phyloP scores from a whole-genome alignment of 2,888 invertebrate species.

The Epiblema foenella region DNA sequence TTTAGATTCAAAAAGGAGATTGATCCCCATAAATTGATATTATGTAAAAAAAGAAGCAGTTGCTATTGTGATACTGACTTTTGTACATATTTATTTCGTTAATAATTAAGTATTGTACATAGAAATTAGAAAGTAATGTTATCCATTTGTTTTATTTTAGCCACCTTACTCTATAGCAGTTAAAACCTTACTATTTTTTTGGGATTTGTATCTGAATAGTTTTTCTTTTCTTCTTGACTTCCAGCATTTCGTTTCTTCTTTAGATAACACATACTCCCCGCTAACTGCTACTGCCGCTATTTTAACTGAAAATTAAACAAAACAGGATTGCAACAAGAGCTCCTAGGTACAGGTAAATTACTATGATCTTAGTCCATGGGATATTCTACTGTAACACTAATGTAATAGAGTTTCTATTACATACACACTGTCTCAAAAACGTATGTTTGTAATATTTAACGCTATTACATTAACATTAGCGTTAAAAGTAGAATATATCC shows the following conservation, averaged over 20 bases:
- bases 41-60: conserved; percentile 51
- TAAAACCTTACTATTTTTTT: conserved; percentile 67
- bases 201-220: conserved; percentile 75
- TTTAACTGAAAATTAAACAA: conserved; percentile 64
- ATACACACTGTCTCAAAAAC: no score
- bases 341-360: not conserved
- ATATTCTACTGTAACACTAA: no score
- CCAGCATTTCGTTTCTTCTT: conserved; percentile 81
- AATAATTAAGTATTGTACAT: conserved; percentile 64
- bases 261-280: conserved; percentile 76
- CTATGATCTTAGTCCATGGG: no score
- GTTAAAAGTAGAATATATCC: no score
- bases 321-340: not conserved
- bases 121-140: conserved; percentile 49
- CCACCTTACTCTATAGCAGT: conserved; percentile 47
- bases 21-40: not conserved
- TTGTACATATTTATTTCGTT: conserved; percentile 71
- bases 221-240: conserved; percentile 82
- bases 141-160: conserved; percentile 24
- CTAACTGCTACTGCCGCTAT: conserved; percentile 67
- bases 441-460: no score
- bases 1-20: conserved; percentile 2
- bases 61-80: conserved; percentile 62
- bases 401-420: no score
- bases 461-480: no score